Evolutionary conservation across 2,113 vertebrate genomes (phyloP).

Genomic region (Hippocampus zosterae): DNA sequence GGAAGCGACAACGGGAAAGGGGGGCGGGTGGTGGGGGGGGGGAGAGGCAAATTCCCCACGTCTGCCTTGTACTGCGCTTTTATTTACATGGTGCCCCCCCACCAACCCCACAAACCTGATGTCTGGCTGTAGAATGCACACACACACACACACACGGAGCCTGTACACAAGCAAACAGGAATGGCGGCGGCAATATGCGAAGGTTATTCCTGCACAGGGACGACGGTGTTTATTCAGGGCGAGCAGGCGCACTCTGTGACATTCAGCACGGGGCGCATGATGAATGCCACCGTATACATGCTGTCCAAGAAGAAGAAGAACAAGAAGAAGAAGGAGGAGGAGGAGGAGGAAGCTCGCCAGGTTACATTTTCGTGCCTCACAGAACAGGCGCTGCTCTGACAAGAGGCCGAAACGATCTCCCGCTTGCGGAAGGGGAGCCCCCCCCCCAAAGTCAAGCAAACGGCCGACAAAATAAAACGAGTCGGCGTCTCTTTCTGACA

Average conservation of each 20-base stretch:
- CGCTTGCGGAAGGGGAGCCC: too few relatives aligned
- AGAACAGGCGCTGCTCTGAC: background rate
- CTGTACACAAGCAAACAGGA: conserved; percentile 24
- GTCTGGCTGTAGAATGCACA: conserved; percentile 19
- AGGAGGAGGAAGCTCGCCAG: background rate
- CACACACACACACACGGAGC: conserved; percentile 11
- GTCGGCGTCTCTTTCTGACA: conserved; percentile 46
- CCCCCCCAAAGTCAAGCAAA: conserved; percentile 12
- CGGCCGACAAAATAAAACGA: conserved; percentile 29
- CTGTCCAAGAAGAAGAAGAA: conserved; percentile 6
- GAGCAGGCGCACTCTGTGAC: conserved; percentile 60
- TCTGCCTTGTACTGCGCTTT: conserved; percentile 45
- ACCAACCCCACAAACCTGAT: conserved; percentile 34
- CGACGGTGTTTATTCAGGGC: conserved; percentile 69
- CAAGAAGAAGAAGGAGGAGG: background rate
- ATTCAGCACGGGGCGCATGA: conserved; percentile 65
- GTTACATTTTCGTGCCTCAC: background rate
- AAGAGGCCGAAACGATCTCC: too few relatives aligned
- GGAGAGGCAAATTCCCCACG: conserved; percentile 25
- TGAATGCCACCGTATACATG: conserved; percentile 66
- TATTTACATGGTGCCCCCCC: conserved; percentile 54
- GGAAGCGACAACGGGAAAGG: conserved; percentile 21
- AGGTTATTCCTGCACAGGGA: conserved; percentile 66
- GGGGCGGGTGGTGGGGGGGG: conserved; percentile 19
- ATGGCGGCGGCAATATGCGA: conserved; percentile 56